phyloP scores from a whole-genome alignment of 2,797 vertebrate species.

The Ceryle rudis region DNA sequence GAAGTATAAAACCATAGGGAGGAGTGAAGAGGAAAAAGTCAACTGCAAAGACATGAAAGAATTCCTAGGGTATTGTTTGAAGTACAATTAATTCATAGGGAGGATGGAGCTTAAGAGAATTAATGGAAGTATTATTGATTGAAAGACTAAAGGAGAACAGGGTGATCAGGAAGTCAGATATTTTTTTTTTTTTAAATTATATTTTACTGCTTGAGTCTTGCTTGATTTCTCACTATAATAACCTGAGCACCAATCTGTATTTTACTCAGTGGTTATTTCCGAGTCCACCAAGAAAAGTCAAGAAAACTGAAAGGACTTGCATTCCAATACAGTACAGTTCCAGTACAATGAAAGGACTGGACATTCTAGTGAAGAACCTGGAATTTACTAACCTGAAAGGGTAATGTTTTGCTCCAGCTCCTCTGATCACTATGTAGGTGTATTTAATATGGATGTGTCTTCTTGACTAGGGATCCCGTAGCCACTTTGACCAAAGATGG shows the following conservation, averaged over 20 bases:
- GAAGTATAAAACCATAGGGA: neutral
- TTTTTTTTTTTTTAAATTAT: neutral
- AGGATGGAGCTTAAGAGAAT: constrained; percentile 48
- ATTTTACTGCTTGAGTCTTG: neutral
- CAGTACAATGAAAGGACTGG: neutral
- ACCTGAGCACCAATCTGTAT: constrained; percentile 26
- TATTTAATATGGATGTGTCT: neutral
- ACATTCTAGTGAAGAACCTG: neutral
- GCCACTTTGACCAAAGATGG: neutral
- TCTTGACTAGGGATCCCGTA: neutral
- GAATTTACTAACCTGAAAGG: neutral
- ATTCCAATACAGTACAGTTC: neutral
- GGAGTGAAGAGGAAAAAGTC: neutral
- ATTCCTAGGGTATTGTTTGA: neutral
- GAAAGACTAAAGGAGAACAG: constrained; percentile 55
- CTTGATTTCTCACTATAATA: constrained; percentile 66
- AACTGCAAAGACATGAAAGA: neutral
- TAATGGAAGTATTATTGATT: constrained; percentile 62
- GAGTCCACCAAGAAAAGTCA: constrained; percentile 15
- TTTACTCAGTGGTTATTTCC: constrained; percentile 60
- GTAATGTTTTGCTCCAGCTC: neutral
- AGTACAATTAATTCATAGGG: neutral
- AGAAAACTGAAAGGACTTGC: neutral
- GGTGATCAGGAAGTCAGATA: constrained; percentile 13
- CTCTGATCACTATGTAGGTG: neutral